Percentiles rank a stretch among this genome's conserved stretches.
phyloP scores from a whole-genome alignment of 2,113 vertebrate genomes.

The Pomatostomus ruficeps region DNA sequence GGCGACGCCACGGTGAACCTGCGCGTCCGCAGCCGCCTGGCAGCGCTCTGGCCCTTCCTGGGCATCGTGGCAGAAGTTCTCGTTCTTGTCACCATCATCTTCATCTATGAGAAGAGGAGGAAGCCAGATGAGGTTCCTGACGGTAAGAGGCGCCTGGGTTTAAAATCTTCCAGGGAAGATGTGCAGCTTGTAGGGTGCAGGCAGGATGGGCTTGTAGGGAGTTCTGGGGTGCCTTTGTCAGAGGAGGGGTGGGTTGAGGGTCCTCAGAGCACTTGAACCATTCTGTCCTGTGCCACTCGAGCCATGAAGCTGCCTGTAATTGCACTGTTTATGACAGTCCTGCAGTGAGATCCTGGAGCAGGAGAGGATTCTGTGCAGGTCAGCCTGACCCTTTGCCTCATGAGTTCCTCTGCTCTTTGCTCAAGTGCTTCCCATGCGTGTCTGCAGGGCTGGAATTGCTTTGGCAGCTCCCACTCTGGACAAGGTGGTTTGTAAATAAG shows the following conservation, averaged over 20 bases:
- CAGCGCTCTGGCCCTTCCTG: conserved; percentile 95
- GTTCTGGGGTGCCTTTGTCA: background rate
- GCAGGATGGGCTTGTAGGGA: rapidly evolving
- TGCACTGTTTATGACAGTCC: background rate
- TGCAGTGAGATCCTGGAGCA: background rate
- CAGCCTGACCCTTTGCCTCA: background rate
- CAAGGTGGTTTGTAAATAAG: background rate
- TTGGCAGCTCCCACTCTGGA: background rate
- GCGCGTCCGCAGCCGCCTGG: conserved; percentile 88
- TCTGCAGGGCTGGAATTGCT: background rate
- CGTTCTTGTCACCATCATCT: conserved; percentile 90
- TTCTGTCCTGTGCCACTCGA: background rate
- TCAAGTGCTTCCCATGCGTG: background rate
- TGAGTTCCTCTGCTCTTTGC: background rate
- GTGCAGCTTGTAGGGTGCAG: background rate
- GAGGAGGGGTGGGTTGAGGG: background rate
- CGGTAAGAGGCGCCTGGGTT: conserved; percentile 70
- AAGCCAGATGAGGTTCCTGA: conserved; percentile 89
- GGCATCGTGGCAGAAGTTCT: conserved; percentile 96
- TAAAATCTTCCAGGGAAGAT: background rate
- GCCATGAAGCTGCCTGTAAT: background rate
- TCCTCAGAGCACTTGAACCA: background rate
- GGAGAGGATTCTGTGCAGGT: background rate
- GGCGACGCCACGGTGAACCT: conserved; percentile 42
- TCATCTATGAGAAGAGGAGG: conserved; percentile 96